Percentiles rank a stretch among this genome's conserved stretches.
phyloP scores from a whole-genome alignment of 1,140 invertebrate species.

The Cotesia typhae region DNA sequence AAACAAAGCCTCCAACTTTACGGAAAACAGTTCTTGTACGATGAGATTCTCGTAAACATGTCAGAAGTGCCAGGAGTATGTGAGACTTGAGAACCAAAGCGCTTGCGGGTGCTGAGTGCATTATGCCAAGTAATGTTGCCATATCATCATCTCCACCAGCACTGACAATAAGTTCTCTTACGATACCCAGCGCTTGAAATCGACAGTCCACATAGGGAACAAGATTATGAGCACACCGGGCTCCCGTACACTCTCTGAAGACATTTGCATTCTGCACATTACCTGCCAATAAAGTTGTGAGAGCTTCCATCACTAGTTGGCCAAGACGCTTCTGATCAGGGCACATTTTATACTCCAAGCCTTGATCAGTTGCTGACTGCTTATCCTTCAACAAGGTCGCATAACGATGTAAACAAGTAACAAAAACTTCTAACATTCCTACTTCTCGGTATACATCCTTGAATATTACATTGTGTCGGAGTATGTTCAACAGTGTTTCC shows the following conservation, averaged over 20 bases:
- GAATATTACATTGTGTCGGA: constrained; percentile 90
- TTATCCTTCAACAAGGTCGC: constrained; percentile 80
- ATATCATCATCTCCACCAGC: constrained; percentile 95
- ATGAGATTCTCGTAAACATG: constrained; percentile 93
- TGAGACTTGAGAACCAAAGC: constrained; percentile 87
- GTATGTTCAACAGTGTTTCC: constrained; percentile 86
- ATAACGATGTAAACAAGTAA: constrained; percentile 90
- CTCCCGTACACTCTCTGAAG: constrained; percentile 91
- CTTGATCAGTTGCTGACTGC: constrained; percentile 63
- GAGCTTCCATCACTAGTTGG: constrained; percentile 84
- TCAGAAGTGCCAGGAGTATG: constrained; percentile 88
- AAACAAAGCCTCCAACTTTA: constrained; percentile 97
- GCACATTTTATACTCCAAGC: constrained; percentile 67
- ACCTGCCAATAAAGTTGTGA: constrained; percentile 80
- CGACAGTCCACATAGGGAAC: constrained; percentile 87
- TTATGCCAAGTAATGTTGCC: constrained; percentile 87
- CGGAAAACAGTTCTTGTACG: constrained; percentile 95
- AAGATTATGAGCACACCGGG: constrained; percentile 89
- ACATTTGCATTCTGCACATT: constrained; percentile 91
- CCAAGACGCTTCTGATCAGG: constrained; percentile 81
- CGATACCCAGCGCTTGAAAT: constrained; percentile 79
- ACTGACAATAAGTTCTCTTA: constrained; percentile 88
- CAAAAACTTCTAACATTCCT: constrained; percentile 95
- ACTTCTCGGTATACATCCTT: constrained; percentile 99
- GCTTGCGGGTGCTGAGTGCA: constrained; percentile 85